Base-by-base conservation (phyloP, 2,888 invertebrate genomes). In the Dasypogon diadema region DNA sequence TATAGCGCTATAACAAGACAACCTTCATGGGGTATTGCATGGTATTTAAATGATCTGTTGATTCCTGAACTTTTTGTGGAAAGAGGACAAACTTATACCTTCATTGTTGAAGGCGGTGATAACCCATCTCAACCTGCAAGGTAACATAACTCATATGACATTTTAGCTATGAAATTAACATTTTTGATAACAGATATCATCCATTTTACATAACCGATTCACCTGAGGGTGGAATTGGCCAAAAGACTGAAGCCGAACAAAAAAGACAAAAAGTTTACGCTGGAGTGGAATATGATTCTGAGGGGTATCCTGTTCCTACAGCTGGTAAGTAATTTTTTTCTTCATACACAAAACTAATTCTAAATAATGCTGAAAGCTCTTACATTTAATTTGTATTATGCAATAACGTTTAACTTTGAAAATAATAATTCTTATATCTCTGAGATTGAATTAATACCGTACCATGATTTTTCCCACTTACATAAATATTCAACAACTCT, bases 131-230 rank as follows among this genome's bases (percentile, higher is more conserved):
- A 94, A 84, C 92, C 93, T 1, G 94, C 94, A 16, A 91, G 91
- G 89, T 90, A 78, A 84, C n/a, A n/a, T n/a, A 26, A 30, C 26
- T 14, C 22, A 26, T 58, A 21, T n/a, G 16, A 55, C 34, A 34
- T 18, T 30, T 51, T 26, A 30, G 51, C 10, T 65, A 6, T 60
- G 10, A 16, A 2, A n/a, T 56, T 51, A 30, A 10, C 6, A 37
- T 48, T 14, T 34, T 46, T 18, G 8, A 37, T 21, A 18, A 4
- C 5, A 91, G 91, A 81, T 97, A 94, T 85, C 96, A 97, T 87
- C 97, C 97, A 10, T 91, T 97, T 84, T 97, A 97, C 87, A 96
- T 97, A 81, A 95, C 95, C 46, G 92, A 93, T 83, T 95, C 93
- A 1, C 87, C 90, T 0, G 94, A 95, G 84, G 97, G 97, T 24